A percentile compares a stretch with the other conserved stretches of the same genome.
Evolutionary conservation across 2,797 vertebrate genomes (phyloP).

Genomic region (Girardinus metallicus): DNA sequence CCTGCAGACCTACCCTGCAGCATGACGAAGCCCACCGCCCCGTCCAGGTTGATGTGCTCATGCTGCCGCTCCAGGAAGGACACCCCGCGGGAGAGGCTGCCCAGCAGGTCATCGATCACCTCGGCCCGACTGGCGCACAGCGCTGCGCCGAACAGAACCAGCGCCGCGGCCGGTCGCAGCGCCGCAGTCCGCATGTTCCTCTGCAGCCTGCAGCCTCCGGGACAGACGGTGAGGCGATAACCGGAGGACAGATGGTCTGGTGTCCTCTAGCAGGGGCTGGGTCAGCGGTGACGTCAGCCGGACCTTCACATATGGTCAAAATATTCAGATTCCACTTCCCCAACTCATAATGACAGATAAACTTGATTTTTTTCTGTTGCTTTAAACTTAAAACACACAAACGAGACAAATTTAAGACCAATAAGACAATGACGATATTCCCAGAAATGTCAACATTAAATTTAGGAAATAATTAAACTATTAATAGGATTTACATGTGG

Average conservation of each 20-base stretch:
- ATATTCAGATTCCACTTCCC: not conserved
- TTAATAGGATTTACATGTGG: not conserved
- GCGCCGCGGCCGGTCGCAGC: constrained; percentile 41
- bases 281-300: constrained; percentile 35
- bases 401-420: not conserved
- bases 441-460: not conserved
- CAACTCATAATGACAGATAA: not conserved
- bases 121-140: constrained; percentile 65
- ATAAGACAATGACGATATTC: not conserved
- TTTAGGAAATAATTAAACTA: not conserved
- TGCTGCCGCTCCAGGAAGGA: constrained; percentile 82
- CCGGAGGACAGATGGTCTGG: constrained; percentile 1
- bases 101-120: constrained; percentile 81
- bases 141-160: constrained; percentile 58
- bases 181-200: constrained; percentile 58
- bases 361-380: not conserved
- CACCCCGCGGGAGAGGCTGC: constrained; percentile 76
- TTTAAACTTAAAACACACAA: not conserved
- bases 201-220: constrained; percentile 12
- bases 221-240: not conserved
- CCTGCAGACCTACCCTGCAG: constrained; percentile 81
- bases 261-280: constrained; percentile 7
- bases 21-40: constrained; percentile 82
- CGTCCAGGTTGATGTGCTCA: constrained; percentile 86
- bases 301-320: not conserved